Percentiles rank a stretch among this genome's conserved stretches.
phyloP scores from a whole-genome alignment of 1,140 invertebrate genomes.

The Zaprionus camerounensis region DNA sequence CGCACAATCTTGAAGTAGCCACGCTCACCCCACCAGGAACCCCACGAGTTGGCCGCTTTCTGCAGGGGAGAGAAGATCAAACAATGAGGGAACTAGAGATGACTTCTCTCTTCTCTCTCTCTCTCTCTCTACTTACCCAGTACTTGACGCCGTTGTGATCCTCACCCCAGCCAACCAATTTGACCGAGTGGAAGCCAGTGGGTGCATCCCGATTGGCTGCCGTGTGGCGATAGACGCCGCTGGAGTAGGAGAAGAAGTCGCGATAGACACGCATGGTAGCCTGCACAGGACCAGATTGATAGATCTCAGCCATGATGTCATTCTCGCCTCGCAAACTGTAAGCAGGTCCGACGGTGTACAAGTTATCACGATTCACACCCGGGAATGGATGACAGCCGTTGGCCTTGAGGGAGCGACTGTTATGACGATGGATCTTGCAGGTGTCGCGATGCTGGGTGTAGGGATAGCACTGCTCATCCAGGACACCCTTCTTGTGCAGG shows the following conservation, averaged over 20 bases:
- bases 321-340: constrained; percentile 91
- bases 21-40: constrained; percentile 93
- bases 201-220: constrained; percentile 85
- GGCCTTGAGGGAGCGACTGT: constrained; percentile 84
- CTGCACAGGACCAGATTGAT: constrained; percentile 96
- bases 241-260: constrained; percentile 95
- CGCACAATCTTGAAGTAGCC: constrained; percentile 93
- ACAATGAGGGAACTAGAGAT: not conserved
- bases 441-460: constrained; percentile 87
- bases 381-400: constrained; percentile 85
- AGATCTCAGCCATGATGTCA: constrained; percentile 96
- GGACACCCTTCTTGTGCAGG: constrained; percentile 91
- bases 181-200: constrained; percentile 94
- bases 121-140: constrained; percentile 89
- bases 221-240: constrained; percentile 92
- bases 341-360: constrained; percentile 93
- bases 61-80: constrained; percentile 84
- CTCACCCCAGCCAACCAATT: constrained; percentile 96
- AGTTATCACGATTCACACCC: constrained; percentile 85
- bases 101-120: not conserved
- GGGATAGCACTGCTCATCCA: constrained; percentile 92
- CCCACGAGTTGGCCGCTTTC: constrained; percentile 97
- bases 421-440: constrained; percentile 86
- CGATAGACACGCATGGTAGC: constrained; percentile 95
- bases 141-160: constrained; percentile 90